Evolutionary conservation across 2,888 invertebrate species (phyloP), one percentile per base, ranked within the genome.

Genomic region (Pachycephus smyrnensis): DNA sequence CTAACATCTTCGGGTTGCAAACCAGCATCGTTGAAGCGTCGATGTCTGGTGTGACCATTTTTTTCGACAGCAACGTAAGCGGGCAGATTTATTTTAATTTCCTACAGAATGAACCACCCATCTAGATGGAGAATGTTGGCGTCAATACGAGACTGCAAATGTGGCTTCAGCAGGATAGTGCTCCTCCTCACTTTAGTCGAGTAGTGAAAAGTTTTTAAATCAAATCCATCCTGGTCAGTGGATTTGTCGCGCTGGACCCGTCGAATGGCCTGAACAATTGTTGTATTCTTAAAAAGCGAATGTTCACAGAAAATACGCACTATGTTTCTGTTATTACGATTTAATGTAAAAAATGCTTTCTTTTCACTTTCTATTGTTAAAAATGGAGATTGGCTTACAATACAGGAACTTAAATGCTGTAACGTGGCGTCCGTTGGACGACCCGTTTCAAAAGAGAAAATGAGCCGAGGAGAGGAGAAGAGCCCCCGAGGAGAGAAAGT

Each of bases 101-200:
- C 40, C 33, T 68, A 36, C 36, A n/a, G 73, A 69, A 73, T 40
- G 55, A 76, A 3, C 71, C 32, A 69, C 76, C 76, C 32, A 68
- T 32, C 32, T 31, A 71, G 76, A 37, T 76, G 40, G 76, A 73
- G n/a, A 37, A 76, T 73, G 73, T 76, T 76, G 76, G 73, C 55
- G 40, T 76, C 36, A 15, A 30, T n/a, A 76, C 76, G 23, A 79
- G 79, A 77, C 76, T 32, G 32, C 68, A 55, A 68, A 73, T 73
- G 74, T 79, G 76, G 76, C 73, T 77, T 33, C 76, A 79, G 76
- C 76, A 79, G 12, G 76, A 79, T 74, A 76, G 79, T 77, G 77
- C 76, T 73, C 76, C 79, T 73, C 76, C 76, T 12, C 79, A 77
- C 68, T 79, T 33, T 30, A 73, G 31, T 23, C 76, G 79, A 79